These are phyloP conservation scores for Cheiracanthium punctorium DNA, from an alignment of 2,888 invertebrate species.

Conservation along the genomic window DNA sequence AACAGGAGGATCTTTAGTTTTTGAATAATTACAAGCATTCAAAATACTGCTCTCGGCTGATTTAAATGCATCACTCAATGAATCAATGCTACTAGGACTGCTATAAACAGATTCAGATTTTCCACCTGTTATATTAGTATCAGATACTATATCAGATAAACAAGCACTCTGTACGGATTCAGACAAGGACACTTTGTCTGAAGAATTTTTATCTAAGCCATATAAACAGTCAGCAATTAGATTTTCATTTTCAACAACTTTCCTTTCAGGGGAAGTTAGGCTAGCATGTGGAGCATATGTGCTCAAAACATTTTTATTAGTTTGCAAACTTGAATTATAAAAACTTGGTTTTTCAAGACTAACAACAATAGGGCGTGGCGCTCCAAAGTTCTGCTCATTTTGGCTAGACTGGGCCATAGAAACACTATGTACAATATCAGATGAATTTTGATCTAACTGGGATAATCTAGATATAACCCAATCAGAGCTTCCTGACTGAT, in stretches of 20 bases:
- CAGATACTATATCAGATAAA: slow-evolving; percentile 11
- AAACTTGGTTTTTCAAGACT: slow-evolving; percentile 64
- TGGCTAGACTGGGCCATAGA: slow-evolving; percentile 17
- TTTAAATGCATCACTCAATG: slow-evolving; percentile 58
- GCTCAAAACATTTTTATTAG: slow-evolving; percentile 46
- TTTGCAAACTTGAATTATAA: slow-evolving; percentile 55
- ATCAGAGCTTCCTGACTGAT: slow-evolving; percentile 42
- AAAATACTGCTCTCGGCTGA: slow-evolving; percentile 24
- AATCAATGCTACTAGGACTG: slow-evolving; percentile 59
- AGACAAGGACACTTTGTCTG: slow-evolving; percentile 24
- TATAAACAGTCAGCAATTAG: slow-evolving; percentile 31
- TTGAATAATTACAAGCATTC: slow-evolving; percentile 25
- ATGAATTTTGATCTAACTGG: slow-evolving; percentile 38
- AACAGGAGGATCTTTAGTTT: slow-evolving; percentile 43
- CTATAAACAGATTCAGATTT: slow-evolving; percentile 59
- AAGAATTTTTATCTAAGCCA: slow-evolving; percentile 30
- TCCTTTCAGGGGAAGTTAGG: slow-evolving; percentile 24
- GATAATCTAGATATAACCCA: slow-evolving; percentile 54
- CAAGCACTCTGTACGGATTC: slow-evolving; percentile 32
- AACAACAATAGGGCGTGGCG: slow-evolving; percentile 55
- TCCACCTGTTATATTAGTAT: slow-evolving; percentile 23
- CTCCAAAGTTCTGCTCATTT: slow-evolving; percentile 39
- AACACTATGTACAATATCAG: slow-evolving; percentile 20
- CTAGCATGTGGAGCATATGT: slow-evolving; percentile 27
- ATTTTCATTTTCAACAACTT: slow-evolving; percentile 28